Evolutionary conservation across 2,113 vertebrate species (phyloP).

Genomic region (Tragelaphus scriptus): DNA sequence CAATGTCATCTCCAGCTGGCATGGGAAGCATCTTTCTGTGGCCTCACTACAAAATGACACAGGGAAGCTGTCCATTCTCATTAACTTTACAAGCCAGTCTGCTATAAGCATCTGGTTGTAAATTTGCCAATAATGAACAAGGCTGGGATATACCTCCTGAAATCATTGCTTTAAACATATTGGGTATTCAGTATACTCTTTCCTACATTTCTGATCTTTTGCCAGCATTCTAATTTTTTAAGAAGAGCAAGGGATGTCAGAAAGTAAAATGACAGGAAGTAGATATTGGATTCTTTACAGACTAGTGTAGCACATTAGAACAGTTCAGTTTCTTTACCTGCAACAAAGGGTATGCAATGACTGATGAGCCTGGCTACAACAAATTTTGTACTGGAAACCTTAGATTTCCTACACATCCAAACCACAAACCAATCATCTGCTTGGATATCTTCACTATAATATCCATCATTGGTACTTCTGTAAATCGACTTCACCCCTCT

Average conservation of each 20-base stretch:
- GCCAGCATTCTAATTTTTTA: background rate
- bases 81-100: background rate
- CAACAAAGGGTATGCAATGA: background rate
- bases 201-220: background rate
- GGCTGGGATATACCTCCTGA: background rate
- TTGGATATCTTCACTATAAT: background rate
- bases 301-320: background rate
- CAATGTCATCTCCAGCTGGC: background rate
- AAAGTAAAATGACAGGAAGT: background rate
- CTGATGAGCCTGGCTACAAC: background rate
- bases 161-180: background rate
- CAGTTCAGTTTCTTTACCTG: background rate
- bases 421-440: background rate
- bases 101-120: background rate
- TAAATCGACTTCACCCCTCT: background rate
- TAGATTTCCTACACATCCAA: background rate
- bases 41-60: background rate
- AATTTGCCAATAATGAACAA: background rate
- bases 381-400: background rate
- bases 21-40: background rate
- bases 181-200: background rate
- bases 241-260: background rate
- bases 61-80: background rate
- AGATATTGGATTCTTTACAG: background rate
- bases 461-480: background rate